These are phyloP conservation scores for Ibidorhyncha struthersii DNA, from an alignment of 2,113 vertebrate genomes.

Conservation along the genomic window DNA sequence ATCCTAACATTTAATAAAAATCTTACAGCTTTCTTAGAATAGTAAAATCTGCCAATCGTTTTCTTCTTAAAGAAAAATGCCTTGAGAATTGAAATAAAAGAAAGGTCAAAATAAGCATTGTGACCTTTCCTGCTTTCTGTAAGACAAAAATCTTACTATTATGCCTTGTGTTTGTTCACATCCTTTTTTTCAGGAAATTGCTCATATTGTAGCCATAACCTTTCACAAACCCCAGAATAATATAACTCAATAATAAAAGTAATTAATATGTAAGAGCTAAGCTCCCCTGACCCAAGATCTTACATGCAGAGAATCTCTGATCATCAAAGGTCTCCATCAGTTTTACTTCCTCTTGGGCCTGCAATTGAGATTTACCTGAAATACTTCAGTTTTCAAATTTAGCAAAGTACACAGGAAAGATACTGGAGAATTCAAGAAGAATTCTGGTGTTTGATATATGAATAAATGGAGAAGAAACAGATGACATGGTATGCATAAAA, in stretches of 20 bases:
- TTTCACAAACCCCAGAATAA: slow-evolving; percentile 4
- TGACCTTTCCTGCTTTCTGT: not conserved
- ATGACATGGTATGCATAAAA: not conserved
- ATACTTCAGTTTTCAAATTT: not conserved
- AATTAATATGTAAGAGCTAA: slow-evolving; percentile 27
- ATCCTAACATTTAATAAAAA: not conserved
- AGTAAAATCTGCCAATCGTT: not conserved
- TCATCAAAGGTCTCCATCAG: not conserved
- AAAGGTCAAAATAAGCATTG: not conserved
- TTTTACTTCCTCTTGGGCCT: not conserved
- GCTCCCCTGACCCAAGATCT: not conserved
- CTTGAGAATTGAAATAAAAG: not conserved
- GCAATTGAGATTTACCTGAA: not conserved
- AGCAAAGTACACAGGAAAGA: not conserved
- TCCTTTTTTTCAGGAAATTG: not conserved
- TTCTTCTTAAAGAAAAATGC: not conserved
- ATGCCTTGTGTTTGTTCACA: not conserved
- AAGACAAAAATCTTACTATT: not conserved
- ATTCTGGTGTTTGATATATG: not conserved
- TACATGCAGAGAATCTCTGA: not conserved
- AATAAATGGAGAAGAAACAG: not conserved
- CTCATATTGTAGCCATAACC: not conserved
- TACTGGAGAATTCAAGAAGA: not conserved
- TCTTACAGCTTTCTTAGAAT: not conserved
- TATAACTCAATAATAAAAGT: not conserved